A percentile compares a stretch with the other conserved stretches of the same genome.
Conservation (phyloP, 2,113 vertebrate genomes). For the Pedetes capensis region DNA sequence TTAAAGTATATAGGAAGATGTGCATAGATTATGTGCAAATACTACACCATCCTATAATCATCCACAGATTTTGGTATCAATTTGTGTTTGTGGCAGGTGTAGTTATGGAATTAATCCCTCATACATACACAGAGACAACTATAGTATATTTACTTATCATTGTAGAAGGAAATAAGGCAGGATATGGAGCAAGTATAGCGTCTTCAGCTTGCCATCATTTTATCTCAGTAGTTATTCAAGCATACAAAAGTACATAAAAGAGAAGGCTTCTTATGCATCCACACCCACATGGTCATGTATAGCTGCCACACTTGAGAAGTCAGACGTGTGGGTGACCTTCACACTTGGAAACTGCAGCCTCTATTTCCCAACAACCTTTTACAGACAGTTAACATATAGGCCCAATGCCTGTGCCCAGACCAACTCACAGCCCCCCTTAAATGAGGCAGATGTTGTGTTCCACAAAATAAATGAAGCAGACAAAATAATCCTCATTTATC, state of each 20-base stretch:
- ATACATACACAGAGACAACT: not conserved
- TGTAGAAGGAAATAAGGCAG: not conserved
- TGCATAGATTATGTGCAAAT: not conserved
- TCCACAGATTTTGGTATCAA: not conserved
- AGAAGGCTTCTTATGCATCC: not conserved
- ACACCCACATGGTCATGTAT: not conserved
- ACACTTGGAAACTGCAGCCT: not conserved
- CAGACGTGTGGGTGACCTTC: not conserved
- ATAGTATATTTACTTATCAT: not conserved
- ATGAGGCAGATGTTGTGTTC: not conserved
- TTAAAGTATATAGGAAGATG: not conserved
- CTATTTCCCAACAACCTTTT: not conserved
- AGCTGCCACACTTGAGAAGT: not conserved
- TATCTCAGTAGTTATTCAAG: not conserved
- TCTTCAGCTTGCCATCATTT: not conserved
- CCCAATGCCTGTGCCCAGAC: not conserved
- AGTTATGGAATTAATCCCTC: not conserved
- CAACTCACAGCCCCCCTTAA: not conserved
- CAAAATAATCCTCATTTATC: not conserved
- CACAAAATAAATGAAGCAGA: slow-evolving; percentile 23
- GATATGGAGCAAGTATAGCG: not conserved
- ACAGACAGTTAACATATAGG: not conserved
- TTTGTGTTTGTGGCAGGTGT: not conserved
- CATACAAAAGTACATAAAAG: not conserved
- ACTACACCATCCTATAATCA: not conserved